A percentile compares a stretch with the other conserved stretches of the same genome.
These are phyloP conservation scores for Meteorus sp. DNA, from an alignment of 1,140 invertebrate species.

Conservation along the genomic window DNA sequence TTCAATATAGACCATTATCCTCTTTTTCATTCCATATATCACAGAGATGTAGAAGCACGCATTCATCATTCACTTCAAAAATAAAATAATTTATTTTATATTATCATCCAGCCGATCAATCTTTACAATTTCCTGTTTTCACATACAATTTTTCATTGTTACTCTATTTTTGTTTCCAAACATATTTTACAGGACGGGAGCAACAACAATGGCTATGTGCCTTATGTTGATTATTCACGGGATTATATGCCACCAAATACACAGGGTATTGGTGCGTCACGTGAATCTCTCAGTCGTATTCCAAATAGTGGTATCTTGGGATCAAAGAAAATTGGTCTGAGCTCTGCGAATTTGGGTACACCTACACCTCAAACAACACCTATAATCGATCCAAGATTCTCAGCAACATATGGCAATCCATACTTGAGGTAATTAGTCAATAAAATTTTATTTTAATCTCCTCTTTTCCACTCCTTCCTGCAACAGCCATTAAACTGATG, in stretches of 20 bases:
- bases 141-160: too few species aligned
- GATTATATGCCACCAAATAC: constrained; percentile 80
- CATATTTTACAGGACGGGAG: constrained; percentile 76
- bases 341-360: constrained; percentile 59
- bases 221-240: constrained; percentile 82
- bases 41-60: too few species aligned
- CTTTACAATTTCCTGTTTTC: too few species aligned
- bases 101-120: too few species aligned
- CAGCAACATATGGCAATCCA: constrained; percentile 86
- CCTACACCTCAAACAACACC: constrained; percentile 59
- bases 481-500: too few species aligned
- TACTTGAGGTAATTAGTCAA: constrained; percentile 67
- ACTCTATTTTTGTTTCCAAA: too few species aligned
- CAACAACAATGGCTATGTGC: constrained; percentile 86
- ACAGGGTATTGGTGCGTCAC: constrained; percentile 57
- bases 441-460: constrained; percentile 19
- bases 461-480: too few species aligned
- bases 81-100: too few species aligned
- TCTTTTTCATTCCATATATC: too few species aligned
- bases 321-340: constrained; percentile 64
- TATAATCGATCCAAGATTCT: constrained; percentile 81
- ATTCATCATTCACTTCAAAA: too few species aligned
- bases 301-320: constrained; percentile 57
- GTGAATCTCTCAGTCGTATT: constrained; percentile 62
- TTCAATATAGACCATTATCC: too few species aligned